Conservation (phyloP, 2,797 vertebrate genomes). For the Pipistrellus pipistrellus region DNA sequence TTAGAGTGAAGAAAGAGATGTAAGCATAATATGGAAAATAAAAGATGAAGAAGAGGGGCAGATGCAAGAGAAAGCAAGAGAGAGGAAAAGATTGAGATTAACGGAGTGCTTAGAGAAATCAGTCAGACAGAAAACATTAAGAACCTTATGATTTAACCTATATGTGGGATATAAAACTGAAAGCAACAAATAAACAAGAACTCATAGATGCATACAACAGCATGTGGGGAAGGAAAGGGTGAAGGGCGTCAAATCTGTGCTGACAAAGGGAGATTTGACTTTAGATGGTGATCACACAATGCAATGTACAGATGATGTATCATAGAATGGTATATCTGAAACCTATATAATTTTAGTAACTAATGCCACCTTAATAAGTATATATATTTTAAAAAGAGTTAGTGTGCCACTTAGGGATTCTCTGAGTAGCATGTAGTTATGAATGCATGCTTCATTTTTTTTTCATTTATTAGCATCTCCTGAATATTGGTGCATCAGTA, state of each 20-base stretch:
- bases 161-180: background rate
- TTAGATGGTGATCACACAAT: background rate
- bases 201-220: background rate
- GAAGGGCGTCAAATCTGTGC: background rate
- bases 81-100: background rate
- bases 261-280: background rate
- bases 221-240: background rate
- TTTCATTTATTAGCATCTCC: background rate
- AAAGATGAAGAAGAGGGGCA: background rate
- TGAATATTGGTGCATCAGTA: background rate
- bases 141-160: background rate
- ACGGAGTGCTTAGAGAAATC: background rate
- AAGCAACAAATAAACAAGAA: background rate
- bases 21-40: background rate
- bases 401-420: background rate
- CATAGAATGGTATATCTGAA: background rate
- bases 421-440: background rate
- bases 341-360: background rate
- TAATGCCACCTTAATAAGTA: background rate
- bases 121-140: background rate
- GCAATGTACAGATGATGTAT: background rate
- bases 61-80: background rate
- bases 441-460: background rate
- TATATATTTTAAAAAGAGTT: background rate
- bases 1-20: background rate